phyloP scores from a whole-genome alignment of 2,113 vertebrate genomes.

The Motacilla alba region DNA sequence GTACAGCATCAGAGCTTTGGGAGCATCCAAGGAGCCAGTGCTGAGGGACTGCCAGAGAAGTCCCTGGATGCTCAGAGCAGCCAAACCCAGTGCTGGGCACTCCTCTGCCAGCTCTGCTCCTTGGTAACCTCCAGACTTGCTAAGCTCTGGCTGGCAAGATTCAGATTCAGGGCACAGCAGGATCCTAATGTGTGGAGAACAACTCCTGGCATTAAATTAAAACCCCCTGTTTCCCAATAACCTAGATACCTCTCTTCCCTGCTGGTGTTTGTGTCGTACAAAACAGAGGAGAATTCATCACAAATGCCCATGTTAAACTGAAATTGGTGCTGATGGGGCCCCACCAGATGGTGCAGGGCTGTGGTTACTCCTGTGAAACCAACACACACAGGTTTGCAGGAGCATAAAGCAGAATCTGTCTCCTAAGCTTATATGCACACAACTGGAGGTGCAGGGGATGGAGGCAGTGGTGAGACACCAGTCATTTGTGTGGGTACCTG shows the following conservation, averaged over 20 bases:
- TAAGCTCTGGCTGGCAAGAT: background rate
- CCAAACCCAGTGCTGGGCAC: background rate
- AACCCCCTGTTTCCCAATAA: background rate
- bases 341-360: background rate
- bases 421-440: background rate
- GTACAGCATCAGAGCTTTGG: background rate
- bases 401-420: background rate
- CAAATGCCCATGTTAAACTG: background rate
- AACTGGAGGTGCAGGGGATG: background rate
- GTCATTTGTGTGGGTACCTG: fast-evolving
- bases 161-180: constrained; percentile 7
- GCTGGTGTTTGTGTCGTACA: background rate
- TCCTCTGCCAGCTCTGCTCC: background rate
- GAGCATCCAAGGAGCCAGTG: background rate
- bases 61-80: background rate
- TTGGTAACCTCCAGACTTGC: background rate
- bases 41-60: background rate
- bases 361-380: background rate
- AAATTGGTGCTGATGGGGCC: background rate
- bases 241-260: background rate
- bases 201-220: background rate
- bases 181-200: background rate
- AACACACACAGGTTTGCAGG: background rate
- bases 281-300: background rate
- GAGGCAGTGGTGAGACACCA: background rate